A percentile compares a stretch with the other conserved stretches of the same genome.
Evolutionary conservation across 1,140 invertebrate genomes (phyloP).

Genomic region (Trichonephila clavata): DNA sequence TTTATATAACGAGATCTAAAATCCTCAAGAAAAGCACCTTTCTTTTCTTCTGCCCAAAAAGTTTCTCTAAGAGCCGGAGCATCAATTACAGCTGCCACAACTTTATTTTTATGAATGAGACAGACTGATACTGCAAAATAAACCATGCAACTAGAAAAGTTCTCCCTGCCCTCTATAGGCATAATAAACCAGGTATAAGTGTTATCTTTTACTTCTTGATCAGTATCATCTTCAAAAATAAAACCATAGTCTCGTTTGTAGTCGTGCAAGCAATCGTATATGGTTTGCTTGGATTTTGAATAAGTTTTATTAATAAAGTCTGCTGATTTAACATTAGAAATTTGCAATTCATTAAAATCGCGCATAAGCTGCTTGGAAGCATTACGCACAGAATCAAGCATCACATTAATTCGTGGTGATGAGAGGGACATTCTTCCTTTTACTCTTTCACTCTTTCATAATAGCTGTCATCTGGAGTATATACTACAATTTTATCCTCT

Average conservation of each 20-base stretch:
- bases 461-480: slow-evolving; percentile 5
- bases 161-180: not conserved
- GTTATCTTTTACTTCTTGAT: slow-evolving; percentile 2
- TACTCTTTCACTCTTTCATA: slow-evolving; percentile 15
- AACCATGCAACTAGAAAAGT: slow-evolving; percentile 42
- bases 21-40: slow-evolving; percentile 40
- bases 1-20: slow-evolving; percentile 44
- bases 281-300: slow-evolving; percentile 23
- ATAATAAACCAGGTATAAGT: not conserved
- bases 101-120: slow-evolving; percentile 47
- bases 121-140: slow-evolving; percentile 44
- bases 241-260: slow-evolving; percentile 6
- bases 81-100: slow-evolving; percentile 43
- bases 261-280: slow-evolving; percentile 17
- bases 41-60: slow-evolving; percentile 44
- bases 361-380: slow-evolving; percentile 1
- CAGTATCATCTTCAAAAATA: slow-evolving; percentile 1
- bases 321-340: slow-evolving; percentile 12
- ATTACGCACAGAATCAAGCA: slow-evolving; percentile 3
- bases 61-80: slow-evolving; percentile 45
- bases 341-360: slow-evolving; percentile 25
- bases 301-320: slow-evolving; percentile 20
- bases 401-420: slow-evolving; percentile 13
- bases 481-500: slow-evolving; percentile 21
- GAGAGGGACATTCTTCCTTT: not conserved